A percentile compares a stretch with the other conserved stretches of the same genome.
These are phyloP conservation scores for Aleiodes sp. DNA, from an alignment of 1,140 invertebrate species.

Conservation along the genomic window DNA sequence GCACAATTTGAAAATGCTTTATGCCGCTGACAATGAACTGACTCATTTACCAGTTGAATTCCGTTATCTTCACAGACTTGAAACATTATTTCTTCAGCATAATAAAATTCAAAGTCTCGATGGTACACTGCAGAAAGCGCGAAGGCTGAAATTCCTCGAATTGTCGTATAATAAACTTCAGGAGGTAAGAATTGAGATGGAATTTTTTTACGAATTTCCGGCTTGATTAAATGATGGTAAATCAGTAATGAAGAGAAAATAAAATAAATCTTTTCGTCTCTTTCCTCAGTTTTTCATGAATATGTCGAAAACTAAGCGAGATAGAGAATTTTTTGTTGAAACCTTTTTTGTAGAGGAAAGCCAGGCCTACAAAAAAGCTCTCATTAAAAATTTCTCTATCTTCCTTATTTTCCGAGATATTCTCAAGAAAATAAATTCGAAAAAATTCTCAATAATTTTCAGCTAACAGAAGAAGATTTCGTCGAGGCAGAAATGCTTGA, in stretches of 20 bases:
- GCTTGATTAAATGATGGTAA: no score
- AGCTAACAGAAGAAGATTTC: slow-evolving; percentile 81
- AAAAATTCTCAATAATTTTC: neutral
- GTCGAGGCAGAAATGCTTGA: slow-evolving; percentile 72
- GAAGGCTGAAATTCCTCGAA: slow-evolving; percentile 72
- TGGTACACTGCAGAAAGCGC: slow-evolving; percentile 74
- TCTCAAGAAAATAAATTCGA: neutral
- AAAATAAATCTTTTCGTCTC: no score
- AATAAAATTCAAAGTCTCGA: slow-evolving; percentile 77
- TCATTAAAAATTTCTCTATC: no score
- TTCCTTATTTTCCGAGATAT: no score
- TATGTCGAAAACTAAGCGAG: no score
- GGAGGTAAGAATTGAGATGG: slow-evolving; percentile 72
- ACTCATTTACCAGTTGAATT: slow-evolving; percentile 76
- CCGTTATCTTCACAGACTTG: slow-evolving; percentile 71
- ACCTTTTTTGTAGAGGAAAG: no score
- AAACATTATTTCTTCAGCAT: slow-evolving; percentile 75
- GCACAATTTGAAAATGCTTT: slow-evolving; percentile 74
- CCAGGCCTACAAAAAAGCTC: no score
- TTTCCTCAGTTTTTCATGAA: no score
- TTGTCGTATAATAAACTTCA: slow-evolving; percentile 78
- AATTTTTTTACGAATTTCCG: neutral
- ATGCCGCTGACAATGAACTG: slow-evolving; percentile 77
- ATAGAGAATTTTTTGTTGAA: no score
- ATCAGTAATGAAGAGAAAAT: no score